These are phyloP conservation scores for Harpagus bidentatus DNA, from an alignment of 2,113 vertebrate species.

Conservation along the genomic window DNA sequence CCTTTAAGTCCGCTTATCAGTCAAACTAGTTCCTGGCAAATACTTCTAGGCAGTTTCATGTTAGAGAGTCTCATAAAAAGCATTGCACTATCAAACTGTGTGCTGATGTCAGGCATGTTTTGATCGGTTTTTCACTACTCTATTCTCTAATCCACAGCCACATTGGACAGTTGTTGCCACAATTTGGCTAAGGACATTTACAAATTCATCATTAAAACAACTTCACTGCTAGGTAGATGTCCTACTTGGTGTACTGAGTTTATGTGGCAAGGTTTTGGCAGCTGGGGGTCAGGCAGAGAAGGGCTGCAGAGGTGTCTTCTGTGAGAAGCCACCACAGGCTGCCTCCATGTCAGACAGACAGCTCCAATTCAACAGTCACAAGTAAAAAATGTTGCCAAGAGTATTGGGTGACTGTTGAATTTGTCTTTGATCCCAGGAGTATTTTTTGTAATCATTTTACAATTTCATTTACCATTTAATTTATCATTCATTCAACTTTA, in stretches of 20 bases:
- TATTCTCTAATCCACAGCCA: neutral
- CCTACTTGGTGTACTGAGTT: too few relatives aligned
- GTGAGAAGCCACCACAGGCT: neutral
- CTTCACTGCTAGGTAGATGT: neutral
- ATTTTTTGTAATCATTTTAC: rapidly evolving
- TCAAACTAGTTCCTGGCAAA: neutral
- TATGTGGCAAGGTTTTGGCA: neutral
- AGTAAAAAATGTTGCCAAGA: too few relatives aligned
- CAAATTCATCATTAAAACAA: neutral
- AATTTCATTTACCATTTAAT: neutral
- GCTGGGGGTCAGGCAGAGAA: too few relatives aligned
- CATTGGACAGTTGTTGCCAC: neutral
- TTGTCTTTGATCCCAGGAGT: neutral
- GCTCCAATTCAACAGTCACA: neutral
- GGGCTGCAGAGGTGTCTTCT: neutral
- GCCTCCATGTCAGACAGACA: neutral
- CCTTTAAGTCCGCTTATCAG: neutral
- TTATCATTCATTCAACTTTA: neutral
- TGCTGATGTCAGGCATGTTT: neutral
- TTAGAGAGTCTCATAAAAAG: neutral
- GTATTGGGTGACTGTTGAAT: neutral
- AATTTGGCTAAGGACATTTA: neutral
- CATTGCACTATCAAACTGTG: neutral
- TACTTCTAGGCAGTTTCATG: neutral
- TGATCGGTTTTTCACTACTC: neutral